These are phyloP conservation scores for Acropternis orthonyx DNA, from an alignment of 2,797 vertebrate species.

Conservation along the genomic window DNA sequence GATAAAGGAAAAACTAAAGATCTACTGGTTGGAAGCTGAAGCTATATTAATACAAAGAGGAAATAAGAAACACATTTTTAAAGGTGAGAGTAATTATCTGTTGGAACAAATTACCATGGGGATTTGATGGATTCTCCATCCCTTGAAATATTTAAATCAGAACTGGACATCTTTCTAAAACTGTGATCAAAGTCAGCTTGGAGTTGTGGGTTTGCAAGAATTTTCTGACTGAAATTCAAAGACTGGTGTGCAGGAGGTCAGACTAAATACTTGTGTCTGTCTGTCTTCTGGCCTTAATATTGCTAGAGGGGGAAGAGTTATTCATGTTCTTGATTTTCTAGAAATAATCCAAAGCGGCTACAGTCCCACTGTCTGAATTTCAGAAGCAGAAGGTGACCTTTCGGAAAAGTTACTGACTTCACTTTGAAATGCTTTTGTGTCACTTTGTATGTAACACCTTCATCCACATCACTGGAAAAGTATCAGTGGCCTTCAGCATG, in stretches of 20 bases:
- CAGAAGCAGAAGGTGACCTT: background rate
- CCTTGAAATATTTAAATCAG: conserved; percentile 18
- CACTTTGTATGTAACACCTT: background rate
- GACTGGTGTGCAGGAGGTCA: background rate
- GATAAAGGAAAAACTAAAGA: background rate
- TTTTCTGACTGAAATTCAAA: background rate
- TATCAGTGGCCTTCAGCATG: background rate
- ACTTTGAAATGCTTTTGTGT: background rate
- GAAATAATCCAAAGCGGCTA: background rate
- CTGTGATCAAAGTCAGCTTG: background rate
- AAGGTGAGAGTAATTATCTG: background rate
- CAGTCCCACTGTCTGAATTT: background rate
- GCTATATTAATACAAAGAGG: background rate
- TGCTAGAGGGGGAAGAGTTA: background rate
- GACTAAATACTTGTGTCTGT: background rate
- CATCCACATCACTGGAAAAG: background rate
- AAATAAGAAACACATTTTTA: background rate
- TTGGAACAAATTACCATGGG: background rate
- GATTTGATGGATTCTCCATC: conserved; percentile 16
- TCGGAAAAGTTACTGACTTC: background rate
- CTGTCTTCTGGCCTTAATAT: background rate
- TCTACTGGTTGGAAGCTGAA: background rate
- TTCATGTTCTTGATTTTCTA: background rate
- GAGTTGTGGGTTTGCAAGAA: background rate
- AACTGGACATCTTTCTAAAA: background rate